Evolutionary conservation across 2,888 invertebrate genomes (phyloP).

Genomic region (Pandemis heparana): DNA sequence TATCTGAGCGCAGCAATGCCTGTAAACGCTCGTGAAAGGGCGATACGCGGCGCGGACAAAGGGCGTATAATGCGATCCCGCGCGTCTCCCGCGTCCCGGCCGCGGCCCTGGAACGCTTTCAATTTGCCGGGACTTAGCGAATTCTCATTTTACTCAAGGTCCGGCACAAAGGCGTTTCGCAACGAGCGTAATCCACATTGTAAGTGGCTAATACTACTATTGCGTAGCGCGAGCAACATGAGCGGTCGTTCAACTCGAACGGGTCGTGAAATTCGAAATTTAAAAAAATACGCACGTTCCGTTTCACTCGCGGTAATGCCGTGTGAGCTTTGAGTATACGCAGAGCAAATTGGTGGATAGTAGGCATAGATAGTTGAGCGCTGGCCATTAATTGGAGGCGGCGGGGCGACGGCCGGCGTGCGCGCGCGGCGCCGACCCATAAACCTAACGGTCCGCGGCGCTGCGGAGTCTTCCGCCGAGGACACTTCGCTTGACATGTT

Average conservation of each 20-base stretch:
- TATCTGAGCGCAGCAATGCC: constrained; percentile 70
- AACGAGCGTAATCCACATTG: constrained; percentile 53
- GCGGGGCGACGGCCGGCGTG: constrained; percentile 45
- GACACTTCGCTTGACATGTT: constrained; percentile 57
- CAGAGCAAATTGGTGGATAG: constrained; percentile 58
- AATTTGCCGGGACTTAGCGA: constrained; percentile 70
- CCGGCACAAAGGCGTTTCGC: constrained; percentile 66
- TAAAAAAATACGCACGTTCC: constrained; percentile 44
- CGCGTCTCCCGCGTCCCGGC: constrained; percentile 42
- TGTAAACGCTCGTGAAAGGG: constrained; percentile 62
- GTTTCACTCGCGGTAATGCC: constrained; percentile 50
- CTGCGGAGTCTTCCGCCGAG: constrained; percentile 56
- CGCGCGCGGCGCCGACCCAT: constrained; percentile 42
- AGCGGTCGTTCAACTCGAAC: constrained; percentile 50
- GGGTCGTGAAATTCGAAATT: constrained; percentile 29
- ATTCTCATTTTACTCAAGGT: constrained; percentile 62
- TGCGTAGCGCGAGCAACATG: constrained; percentile 35
- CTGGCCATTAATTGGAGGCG: constrained; percentile 15
- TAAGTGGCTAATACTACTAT: constrained; percentile 23
- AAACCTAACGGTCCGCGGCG: constrained; percentile 53
- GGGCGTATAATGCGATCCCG: constrained; percentile 63
- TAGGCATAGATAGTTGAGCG: constrained; percentile 48
- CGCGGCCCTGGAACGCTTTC: constrained; percentile 63
- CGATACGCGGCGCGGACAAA: constrained; percentile 59
- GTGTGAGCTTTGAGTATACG: constrained; percentile 40